Base-by-base conservation (phyloP, 2,888 invertebrate genomes). In the Drosophila bunnanda region DNA sequence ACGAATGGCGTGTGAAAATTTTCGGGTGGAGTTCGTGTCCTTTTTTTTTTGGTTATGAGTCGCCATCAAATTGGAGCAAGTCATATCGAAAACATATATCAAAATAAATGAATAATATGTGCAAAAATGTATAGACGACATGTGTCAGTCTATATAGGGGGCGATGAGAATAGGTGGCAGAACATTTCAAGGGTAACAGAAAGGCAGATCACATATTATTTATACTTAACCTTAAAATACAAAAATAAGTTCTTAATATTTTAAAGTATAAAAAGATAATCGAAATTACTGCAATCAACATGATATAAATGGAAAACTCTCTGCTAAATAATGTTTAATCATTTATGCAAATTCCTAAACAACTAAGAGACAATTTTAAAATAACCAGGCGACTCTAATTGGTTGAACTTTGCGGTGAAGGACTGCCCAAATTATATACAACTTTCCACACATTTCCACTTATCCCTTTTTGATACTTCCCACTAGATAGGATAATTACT, bases 1-100 rank as follows among this genome's bases (percentile, higher is more conserved):
- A 76, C 89, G 87, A 84, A 84, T 84, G 89, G 87, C 70, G 89
- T 82, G 89, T 84, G 89, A 88, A 87, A 86, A 83, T 77, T 83
- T 62, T 71, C 73, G 25, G 32, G 44, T 2, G 58, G 39, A 22
- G 22, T 22, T 30, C 9, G 15, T 34, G 39, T n/a, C 28, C 38
- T 54, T 54, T 38, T 10, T 65, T 64, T 32, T 25, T 28, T 2
- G 52, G 32, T 32, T 54, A 20, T 54, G 54, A 38, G 38, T 54
- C 15, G 53, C 38, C 67, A 20, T n/a, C 39, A 55, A 66, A 67
- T 67, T 67, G 55, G 20, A 28, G 55, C 66, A 13, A 55, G 67
- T 67, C 67, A 67, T 48, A 55, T 10, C 9, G 32, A 28, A 46
- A 28, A 48, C 55, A 67, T 67, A 55, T 67, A 67, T 67, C 67